Conservation (phyloP, 2,797 vertebrate genomes). For the Anisognathus igniventris region DNA sequence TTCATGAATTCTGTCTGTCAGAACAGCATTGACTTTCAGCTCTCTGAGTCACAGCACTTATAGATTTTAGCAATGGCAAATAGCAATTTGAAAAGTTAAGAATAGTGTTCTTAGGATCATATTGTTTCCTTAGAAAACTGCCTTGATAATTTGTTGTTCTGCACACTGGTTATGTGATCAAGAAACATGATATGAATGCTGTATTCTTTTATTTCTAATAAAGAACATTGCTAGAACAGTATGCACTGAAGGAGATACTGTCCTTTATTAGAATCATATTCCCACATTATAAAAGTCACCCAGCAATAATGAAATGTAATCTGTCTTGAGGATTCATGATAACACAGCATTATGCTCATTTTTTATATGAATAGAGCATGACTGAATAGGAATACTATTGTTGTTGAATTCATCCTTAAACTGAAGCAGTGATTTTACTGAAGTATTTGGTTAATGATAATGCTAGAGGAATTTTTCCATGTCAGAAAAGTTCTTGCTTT, state of each 20-base stretch:
- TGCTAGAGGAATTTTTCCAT: not conserved
- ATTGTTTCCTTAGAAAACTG: constrained; percentile 2
- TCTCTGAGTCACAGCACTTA: not conserved
- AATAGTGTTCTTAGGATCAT: not conserved
- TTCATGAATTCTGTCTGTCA: not conserved
- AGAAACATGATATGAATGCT: constrained; percentile 1
- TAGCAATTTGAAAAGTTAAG: not conserved
- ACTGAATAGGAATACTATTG: not conserved
- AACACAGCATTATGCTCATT: constrained; percentile 26
- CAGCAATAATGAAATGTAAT: constrained; percentile 49
- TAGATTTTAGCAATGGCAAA: not conserved
- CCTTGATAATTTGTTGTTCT: constrained; percentile 21
- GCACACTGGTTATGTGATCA: constrained; percentile 28
- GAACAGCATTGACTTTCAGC: not conserved
- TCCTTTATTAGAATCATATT: constrained; percentile 46
- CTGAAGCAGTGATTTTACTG: constrained; percentile 2
- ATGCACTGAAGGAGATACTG: constrained; percentile 23
- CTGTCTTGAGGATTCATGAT: constrained; percentile 43
- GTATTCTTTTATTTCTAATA: not conserved
- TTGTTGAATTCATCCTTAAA: constrained; percentile 17
- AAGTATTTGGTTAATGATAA: not conserved
- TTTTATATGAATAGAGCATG: constrained; percentile 35
- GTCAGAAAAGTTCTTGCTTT: not conserved
- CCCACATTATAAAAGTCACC: constrained; percentile 36
- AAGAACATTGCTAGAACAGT: not conserved